A percentile compares a stretch with the other conserved stretches of the same genome.
These are phyloP conservation scores for Phalloptychus januarius DNA, from an alignment of 2,797 vertebrate species.

Conservation along the genomic window DNA sequence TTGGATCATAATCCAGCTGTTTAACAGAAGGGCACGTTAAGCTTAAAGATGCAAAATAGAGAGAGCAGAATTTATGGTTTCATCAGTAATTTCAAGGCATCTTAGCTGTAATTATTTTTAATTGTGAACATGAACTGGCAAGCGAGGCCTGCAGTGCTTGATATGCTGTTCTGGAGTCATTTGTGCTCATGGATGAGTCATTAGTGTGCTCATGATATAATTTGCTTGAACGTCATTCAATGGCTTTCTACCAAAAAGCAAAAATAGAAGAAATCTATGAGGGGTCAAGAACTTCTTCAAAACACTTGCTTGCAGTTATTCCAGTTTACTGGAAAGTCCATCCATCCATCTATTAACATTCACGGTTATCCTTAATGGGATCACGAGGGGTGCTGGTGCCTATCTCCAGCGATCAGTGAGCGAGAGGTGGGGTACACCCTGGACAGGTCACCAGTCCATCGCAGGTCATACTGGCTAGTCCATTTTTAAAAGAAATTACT, in stretches of 20 bases:
- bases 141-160: not conserved
- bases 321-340: not conserved
- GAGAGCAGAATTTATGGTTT: not conserved
- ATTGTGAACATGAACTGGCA: too few species aligned
- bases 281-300: not conserved
- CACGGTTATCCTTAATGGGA: too few species aligned
- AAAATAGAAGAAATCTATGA: not conserved
- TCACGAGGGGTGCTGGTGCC: too few species aligned
- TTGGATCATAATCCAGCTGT: not conserved
- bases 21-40: not conserved
- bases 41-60: not conserved
- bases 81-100: not conserved
- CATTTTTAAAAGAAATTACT: not conserved
- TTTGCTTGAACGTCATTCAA: not conserved
- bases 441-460: too few species aligned
- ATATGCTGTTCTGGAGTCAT: not conserved
- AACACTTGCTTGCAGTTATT: not conserved
- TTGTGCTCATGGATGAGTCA: not conserved
- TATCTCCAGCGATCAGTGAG: too few species aligned
- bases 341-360: too few species aligned
- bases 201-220: not conserved
- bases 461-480: not conserved
- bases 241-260: not conserved
- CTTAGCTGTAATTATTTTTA: not conserved
- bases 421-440: too few species aligned